Base-by-base conservation (phyloP, 2,797 vertebrate genomes). In the Galaxias olidus region DNA sequence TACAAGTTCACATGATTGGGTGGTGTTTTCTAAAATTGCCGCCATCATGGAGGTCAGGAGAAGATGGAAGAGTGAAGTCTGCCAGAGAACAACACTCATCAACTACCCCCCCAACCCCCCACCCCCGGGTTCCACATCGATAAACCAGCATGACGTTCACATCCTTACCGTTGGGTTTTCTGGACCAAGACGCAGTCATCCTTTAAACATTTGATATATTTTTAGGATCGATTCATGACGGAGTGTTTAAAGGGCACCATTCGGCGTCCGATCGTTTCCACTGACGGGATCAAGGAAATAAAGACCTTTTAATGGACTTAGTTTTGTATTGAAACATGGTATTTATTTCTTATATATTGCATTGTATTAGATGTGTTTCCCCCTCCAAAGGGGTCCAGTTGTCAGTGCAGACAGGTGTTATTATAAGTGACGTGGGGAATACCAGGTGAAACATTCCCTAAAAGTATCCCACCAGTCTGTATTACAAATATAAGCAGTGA, bases 331-430 rank as follows among this genome's bases (percentile, higher is more conserved):
- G 11, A 61, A 60, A 54, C 20, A 52, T 42, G 30, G 52, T 69
- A 72, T 81, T 73, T 72, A 71, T 77, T 75, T 73, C 42, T 46
- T 63, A 10, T 58, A 10, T 58, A 14, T 46, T 30, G 9, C 58
- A 41, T 62, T 42, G 42, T 61, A 62, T 46, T 49, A 41, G 14
- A 48, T 55, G 10, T 70, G 13, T 43, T 59, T n/a, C n/a, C n/a
- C n/a, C n/a, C 9, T 59, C 41, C 55, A 49, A 40, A 41, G 49
- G n/a, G n/a, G 63, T 63, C 50, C 14, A 56, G 9, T 6, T 18
- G 30, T 64, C 7, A 52, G 43, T 60, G 51, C 56, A 59, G 47
- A 18, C 50, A 49, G 65, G 61, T 60, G 45, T 44, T 45, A 7
- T 13, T 4, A 17, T 45, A 30, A 1, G 12, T 52, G 52, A 63